phyloP scores from a whole-genome alignment of 2,113 vertebrate genomes.

The Nestor notabilis region DNA sequence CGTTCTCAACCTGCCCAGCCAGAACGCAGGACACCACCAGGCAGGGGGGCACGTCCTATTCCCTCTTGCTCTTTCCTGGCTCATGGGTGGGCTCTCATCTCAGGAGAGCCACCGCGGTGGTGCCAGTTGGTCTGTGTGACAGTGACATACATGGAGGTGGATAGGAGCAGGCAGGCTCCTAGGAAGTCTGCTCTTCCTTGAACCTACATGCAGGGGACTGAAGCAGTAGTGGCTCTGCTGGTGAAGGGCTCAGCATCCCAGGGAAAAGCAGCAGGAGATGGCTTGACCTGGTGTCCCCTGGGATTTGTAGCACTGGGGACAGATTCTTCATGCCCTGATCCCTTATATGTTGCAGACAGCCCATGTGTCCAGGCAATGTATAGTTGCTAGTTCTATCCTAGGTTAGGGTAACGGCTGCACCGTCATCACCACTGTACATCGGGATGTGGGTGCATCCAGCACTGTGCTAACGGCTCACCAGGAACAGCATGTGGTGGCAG shows the following conservation, averaged over 20 bases:
- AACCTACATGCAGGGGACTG: fast-evolving
- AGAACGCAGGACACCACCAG: fast-evolving
- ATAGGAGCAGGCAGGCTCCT: not conserved
- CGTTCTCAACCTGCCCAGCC: not conserved
- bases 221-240: not conserved
- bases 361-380: fast-evolving
- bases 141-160: not conserved
- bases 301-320: not conserved
- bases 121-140: not conserved
- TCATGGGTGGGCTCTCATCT: not conserved
- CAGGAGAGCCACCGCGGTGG: fast-evolving
- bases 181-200: not conserved
- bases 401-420: no score
- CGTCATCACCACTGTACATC: fast-evolving
- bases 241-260: not conserved
- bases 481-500: fast-evolving
- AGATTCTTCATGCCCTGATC: not conserved
- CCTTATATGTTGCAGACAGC: not conserved
- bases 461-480: fast-evolving
- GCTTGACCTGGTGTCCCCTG: not conserved
- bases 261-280: not conserved
- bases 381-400: not conserved
- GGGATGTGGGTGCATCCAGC: not conserved
- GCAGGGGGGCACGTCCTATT: fast-evolving
- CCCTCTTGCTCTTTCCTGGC: fast-evolving